Evolutionary conservation across 2,113 vertebrate species (phyloP), one percentile per base, ranked within the genome.

Genomic region (Terrapene triunguis): DNA sequence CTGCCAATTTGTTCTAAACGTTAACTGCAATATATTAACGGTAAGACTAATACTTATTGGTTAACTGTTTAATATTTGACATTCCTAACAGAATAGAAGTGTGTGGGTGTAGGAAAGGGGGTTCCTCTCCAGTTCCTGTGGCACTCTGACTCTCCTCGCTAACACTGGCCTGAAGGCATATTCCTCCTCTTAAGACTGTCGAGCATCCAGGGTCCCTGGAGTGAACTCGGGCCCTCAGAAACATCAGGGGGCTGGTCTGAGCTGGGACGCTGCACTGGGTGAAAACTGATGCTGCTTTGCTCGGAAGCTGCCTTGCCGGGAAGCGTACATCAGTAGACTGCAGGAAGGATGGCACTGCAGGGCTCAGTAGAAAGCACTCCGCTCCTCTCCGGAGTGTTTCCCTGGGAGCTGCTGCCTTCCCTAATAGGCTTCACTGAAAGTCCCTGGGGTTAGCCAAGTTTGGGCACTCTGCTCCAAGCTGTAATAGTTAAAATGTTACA

Each of bases 111-210:
- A 55, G n/a, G n/a, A 27, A 22, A 12, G 9, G 48, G 79, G 80
- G 80, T 38, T 38, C 53, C 35, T 29, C 29, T 22, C 27, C 53
- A n/a, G 11, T 82, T 55, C 22, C 14, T 35, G 53, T 19, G 29
- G 6, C n/a, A 82, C 35, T 82, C 27, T 55, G 53, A n/a, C n/a
- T 38, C 80, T 55, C 24, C 54, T 38, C 85, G 92, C 92, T 94
- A 89, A 88, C 94, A 93, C 93, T 50, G 74, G 72, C 89, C 89
- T 96, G 85, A 96, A 95, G 96, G 95, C 96, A 96, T 89, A 90
- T 95, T 97, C 87, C 44, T 93, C 87, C 85, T 95, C 92, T 93
- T 87, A 79, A 2, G 3, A 94, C 87, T 87, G 82, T 90, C 87
- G 94, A 95, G 96, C 92, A 95, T 95, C 8, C 87, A 65, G 90